A percentile compares a stretch with the other conserved stretches of the same genome.
Conservation (phyloP, 2,113 vertebrate species). For the Sphaerodactylus townsendi region DNA sequence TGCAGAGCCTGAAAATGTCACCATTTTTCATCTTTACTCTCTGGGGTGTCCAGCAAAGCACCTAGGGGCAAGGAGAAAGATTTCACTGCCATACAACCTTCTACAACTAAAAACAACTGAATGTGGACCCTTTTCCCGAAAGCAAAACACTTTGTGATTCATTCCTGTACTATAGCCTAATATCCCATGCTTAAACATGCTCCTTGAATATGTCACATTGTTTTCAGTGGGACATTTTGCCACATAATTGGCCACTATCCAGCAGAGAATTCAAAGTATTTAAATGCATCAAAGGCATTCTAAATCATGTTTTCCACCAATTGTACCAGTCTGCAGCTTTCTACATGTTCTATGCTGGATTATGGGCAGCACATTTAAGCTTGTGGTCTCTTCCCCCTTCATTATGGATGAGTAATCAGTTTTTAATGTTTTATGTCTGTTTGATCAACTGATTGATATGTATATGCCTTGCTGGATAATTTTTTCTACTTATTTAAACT, state of each 20-base stretch:
- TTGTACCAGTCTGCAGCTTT: background rate
- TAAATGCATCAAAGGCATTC: background rate
- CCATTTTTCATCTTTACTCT: constrained; percentile 38
- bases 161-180: background rate
- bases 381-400: background rate
- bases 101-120: constrained; percentile 25
- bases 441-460: background rate
- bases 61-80: background rate
- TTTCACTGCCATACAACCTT: constrained; percentile 26
- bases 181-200: background rate
- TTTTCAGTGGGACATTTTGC: background rate
- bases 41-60: constrained; percentile 21
- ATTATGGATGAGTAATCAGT: background rate
- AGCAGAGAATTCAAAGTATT: background rate
- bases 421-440: background rate
- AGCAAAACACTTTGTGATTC: background rate
- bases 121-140: background rate
- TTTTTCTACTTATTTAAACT: background rate
- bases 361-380: background rate
- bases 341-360: background rate
- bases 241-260: background rate
- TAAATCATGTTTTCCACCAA: background rate
- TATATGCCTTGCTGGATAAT: background rate
- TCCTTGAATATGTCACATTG: background rate
- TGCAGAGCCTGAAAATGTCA: constrained; percentile 37